Percentiles rank a stretch among this genome's conserved stretches.
phyloP scores from a whole-genome alignment of 2,113 vertebrate genomes.

The Pandion haliaetus region DNA sequence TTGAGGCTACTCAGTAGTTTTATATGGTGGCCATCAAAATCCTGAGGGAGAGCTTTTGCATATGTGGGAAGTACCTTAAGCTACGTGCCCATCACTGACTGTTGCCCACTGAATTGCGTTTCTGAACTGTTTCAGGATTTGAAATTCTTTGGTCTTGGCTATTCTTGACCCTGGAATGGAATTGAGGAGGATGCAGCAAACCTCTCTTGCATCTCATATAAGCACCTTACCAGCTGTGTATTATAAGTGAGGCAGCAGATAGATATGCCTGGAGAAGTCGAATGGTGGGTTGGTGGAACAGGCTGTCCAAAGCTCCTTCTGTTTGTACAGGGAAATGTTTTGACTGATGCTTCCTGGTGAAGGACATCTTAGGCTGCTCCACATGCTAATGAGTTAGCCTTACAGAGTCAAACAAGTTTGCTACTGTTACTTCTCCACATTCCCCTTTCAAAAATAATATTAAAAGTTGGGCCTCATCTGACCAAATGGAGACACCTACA shows the following conservation, averaged over 20 bases:
- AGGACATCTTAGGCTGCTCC: background rate
- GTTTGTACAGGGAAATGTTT: background rate
- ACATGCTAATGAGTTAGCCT: background rate
- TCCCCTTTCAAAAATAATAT: background rate
- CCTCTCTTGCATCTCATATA: background rate
- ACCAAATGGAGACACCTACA: background rate
- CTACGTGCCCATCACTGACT: background rate
- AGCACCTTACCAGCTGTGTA: background rate
- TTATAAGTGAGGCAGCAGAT: background rate
- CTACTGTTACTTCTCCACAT: background rate
- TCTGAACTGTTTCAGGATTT: background rate
- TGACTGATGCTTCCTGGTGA: background rate
- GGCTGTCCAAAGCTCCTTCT: background rate
- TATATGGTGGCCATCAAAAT: background rate
- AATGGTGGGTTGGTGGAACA: background rate
- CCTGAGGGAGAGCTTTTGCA: background rate
- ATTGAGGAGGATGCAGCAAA: background rate
- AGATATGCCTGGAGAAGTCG: fast-evolving
- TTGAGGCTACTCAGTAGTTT: background rate
- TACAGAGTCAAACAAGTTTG: background rate
- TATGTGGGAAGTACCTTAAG: background rate
- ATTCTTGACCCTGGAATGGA: background rate
- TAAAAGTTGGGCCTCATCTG: background rate
- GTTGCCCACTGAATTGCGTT: background rate
- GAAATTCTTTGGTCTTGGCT: background rate